phyloP scores from a whole-genome alignment of 1,140 invertebrate species.

The Ruditapes philippinarum region DNA sequence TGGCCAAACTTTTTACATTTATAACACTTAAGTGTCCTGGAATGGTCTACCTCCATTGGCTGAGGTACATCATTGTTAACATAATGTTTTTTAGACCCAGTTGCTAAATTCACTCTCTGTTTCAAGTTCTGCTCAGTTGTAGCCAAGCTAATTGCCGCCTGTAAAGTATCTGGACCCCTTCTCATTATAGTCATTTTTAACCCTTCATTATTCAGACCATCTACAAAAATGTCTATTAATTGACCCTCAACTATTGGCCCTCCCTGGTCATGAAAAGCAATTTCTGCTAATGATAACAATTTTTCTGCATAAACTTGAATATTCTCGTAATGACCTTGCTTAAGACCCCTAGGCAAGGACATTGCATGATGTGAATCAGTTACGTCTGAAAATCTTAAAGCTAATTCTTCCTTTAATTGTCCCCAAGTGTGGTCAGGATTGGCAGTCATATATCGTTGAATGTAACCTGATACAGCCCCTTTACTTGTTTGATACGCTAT shows the following conservation, averaged over 20 bases:
- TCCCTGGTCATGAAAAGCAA: neutral
- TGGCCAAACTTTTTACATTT: slow-evolving; percentile 14
- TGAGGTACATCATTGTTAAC: neutral
- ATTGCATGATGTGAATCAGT: neutral
- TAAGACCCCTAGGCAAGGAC: neutral
- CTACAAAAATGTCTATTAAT: slow-evolving; percentile 26
- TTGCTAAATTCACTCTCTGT: neutral
- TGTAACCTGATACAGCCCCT: neutral
- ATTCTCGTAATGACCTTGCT: neutral
- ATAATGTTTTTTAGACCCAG: neutral
- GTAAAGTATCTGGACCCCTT: neutral
- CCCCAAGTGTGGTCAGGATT: neutral
- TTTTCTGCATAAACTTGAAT: neutral
- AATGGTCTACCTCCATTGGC: neutral
- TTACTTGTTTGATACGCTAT: slow-evolving; percentile 19
- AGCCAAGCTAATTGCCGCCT: neutral
- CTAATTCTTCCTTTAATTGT: neutral
- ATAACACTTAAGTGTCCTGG: neutral
- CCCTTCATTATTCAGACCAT: slow-evolving; percentile 24
- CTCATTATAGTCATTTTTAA: slow-evolving; percentile 12
- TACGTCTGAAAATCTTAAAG: slow-evolving; percentile 4
- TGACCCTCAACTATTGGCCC: neutral
- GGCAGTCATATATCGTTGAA: neutral
- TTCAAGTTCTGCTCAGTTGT: slow-evolving; percentile 21
- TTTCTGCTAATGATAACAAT: neutral